phyloP scores from a whole-genome alignment of 2,113 vertebrate genomes.

The Lontra canadensis region DNA sequence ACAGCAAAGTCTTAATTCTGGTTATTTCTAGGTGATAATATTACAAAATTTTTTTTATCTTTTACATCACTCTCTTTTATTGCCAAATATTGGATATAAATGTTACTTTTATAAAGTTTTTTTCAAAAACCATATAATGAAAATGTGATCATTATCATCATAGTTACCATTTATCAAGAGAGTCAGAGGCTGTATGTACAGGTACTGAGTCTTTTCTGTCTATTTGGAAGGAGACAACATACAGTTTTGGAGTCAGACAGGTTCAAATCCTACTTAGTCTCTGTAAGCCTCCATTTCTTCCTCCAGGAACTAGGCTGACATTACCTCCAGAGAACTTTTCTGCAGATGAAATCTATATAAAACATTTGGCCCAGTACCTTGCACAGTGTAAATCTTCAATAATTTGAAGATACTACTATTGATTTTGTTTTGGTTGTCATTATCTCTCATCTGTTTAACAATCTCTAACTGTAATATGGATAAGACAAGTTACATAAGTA shows the following conservation, averaged over 20 bases:
- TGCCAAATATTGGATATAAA: neutral
- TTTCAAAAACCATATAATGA: neutral
- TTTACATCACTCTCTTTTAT: conserved; percentile 1
- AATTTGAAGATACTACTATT: neutral
- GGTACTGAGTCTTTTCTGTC: neutral
- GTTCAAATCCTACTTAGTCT: neutral
- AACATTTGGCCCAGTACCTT: neutral
- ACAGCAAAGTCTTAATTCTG: neutral
- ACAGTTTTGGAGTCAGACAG: neutral
- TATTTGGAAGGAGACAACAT: neutral
- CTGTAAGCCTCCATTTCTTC: neutral
- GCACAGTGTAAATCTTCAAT: neutral
- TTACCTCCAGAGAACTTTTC: neutral
- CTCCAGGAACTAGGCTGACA: neutral
- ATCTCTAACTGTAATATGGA: neutral
- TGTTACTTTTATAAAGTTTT: neutral
- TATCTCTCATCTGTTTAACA: neutral
- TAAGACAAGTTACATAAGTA: neutral
- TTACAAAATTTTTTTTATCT: neutral
- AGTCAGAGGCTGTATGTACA: neutral
- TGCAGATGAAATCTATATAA: neutral
- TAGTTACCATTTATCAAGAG: neutral
- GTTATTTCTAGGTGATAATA: neutral
- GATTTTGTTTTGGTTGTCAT: neutral
- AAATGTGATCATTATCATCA: neutral